Evolutionary conservation across 2,888 invertebrate species (phyloP), one percentile per base, ranked within the genome.

Genomic region (Noctua pronuba): DNA sequence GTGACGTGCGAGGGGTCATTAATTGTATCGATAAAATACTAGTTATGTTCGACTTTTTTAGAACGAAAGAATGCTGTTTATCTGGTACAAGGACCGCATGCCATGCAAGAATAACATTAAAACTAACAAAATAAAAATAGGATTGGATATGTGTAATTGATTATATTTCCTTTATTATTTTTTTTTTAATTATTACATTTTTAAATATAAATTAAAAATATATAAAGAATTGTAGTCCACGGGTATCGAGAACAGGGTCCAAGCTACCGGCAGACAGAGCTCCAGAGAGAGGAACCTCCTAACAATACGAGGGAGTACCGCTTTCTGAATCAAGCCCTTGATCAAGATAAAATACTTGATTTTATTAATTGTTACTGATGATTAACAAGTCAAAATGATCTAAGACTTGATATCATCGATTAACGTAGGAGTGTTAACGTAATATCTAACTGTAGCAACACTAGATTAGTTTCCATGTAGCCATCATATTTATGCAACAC

Each of bases 1-100:
- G 93, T 77, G 94, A 84, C 85, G 91, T 75, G 75, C 24, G 6
- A 8, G 13, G 16, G 3, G 13, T 8, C 31, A 44, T 24, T 21
- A 75, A 44, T 46, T 18, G 11, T 71, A 80, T 86, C 79, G 83
- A 81, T 83, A 64, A 21, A 69, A 62, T 24, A 35, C 16, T 31
- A 5, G 35, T n/a, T 38, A 31, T 3, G 6, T 28, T 13, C 44
- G 0, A 7, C 10, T 35, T 4, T 4, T 31, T 72, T 41, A 18
- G 38, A 38, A 64, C 38, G 0, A 62, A 31, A 35, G 10, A 21
- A 4, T 62, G 21, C 1, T 21, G 31, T 35, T 35, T 35, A 62
- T 62, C 10, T 31, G 5, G 21, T 21, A 60, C 8, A 31, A 31
- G 1, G 2, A 31, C 18, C 18, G 18, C 18, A 31, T 8, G 8